Base-by-base conservation (phyloP, 2,113 vertebrate genomes). In the Onychostruthus taczanowskii region DNA sequence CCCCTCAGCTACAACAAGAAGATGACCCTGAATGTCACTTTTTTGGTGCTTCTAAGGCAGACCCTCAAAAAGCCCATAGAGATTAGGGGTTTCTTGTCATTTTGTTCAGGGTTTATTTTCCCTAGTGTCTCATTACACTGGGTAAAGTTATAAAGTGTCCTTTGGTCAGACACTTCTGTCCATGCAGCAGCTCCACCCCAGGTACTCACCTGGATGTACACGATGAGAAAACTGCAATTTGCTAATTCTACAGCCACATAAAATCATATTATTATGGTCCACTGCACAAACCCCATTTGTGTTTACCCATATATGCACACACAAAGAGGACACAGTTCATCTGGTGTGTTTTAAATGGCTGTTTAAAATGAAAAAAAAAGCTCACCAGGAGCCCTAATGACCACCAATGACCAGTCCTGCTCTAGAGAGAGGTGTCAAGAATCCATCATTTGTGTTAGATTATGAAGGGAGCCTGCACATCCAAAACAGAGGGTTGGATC, bases 201-300 rank as follows among this genome's bases (percentile, higher is more conserved):
- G 11, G 8, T 1, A 3, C 47, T 37, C 47, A 55, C 47, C 37
- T 49, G 1, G 2, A 35, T 2, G 4, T 24, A 10, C 79, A 27
- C 10, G 27, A 6, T 10, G 24, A 80, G 28, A 62, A 53, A 92
- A 52, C 9, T 39, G 7, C 17, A 41, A 37, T 37, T 22, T 62
- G 8, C 9, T 61, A 44, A 89, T 78, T 41, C 18, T 15, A 16
- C 4, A 22, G 39, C 18, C 46, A n/a, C 44, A 41, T 3, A 53
- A 84, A 86, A 5, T 16, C 18, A 4, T 2, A 11, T 43, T 50
- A 20, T 69, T 53, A 10, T 3, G 2, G 21, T 6, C 46, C 55
- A 2, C 31, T 63, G 11, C 14, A 15, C 17, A 12, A 69, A 46
- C 35, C 1, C 3, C 33, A 30, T 39, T 5, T 0, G 0, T 16